Conservation (phyloP, 1,140 invertebrate genomes). For the Euura saliciscinereae region DNA sequence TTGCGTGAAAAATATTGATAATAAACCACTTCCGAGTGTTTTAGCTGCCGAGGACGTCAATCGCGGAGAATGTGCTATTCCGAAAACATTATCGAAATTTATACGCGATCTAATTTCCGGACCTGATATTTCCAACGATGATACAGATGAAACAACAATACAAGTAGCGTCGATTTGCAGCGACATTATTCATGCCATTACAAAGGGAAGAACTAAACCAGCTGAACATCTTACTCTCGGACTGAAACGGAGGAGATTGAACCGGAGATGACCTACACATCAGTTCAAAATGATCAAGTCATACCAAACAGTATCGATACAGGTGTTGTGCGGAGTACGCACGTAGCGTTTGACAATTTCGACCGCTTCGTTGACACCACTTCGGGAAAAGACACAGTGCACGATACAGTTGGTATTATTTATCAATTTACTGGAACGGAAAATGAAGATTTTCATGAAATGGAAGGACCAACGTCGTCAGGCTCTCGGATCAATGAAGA, state of each 20-base stretch:
- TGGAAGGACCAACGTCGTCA: background rate
- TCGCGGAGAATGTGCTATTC: conserved; percentile 44
- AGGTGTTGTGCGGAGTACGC: conserved; percentile 31
- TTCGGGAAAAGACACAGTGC: conserved; percentile 53
- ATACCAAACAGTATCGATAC: conserved; percentile 31
- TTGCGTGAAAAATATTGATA: conserved; percentile 36
- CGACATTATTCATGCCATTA: conserved; percentile 42
- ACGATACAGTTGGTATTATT: conserved; percentile 58
- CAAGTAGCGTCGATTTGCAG: conserved; percentile 43
- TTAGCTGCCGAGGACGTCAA: conserved; percentile 44
- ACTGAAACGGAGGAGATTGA: conserved; percentile 30
- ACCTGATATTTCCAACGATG: conserved; percentile 31
- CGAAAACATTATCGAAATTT: conserved; percentile 40
- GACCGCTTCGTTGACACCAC: conserved; percentile 55
- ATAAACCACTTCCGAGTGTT: conserved; percentile 27
- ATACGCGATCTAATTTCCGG: conserved; percentile 36
- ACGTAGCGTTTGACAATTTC: conserved; percentile 56
- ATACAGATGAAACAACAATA: conserved; percentile 21
- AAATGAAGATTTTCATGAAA: conserved; percentile 11
- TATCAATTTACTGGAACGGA: conserved; percentile 36
- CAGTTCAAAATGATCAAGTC: conserved; percentile 12
- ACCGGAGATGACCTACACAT: conserved; percentile 22
- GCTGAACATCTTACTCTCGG: conserved; percentile 40
- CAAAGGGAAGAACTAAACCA: conserved; percentile 37
- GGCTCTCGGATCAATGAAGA: no score